Conservation (phyloP, 2,113 vertebrate genomes). For the Protobothrops flavoviridis region DNA sequence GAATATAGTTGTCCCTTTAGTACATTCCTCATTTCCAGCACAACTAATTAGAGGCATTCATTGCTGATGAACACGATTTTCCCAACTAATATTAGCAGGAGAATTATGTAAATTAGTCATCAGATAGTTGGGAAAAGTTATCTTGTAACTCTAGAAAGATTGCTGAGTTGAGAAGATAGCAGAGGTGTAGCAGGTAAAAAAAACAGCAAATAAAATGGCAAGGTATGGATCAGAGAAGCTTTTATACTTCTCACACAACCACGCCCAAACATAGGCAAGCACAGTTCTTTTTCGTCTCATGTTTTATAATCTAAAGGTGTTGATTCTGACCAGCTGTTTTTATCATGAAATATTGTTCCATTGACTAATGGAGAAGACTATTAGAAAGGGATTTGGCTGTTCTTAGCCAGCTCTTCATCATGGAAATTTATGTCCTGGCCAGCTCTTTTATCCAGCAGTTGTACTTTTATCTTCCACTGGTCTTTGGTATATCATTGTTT, state of each 20-base stretch:
- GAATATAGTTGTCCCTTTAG: neutral
- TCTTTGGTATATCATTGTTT: neutral
- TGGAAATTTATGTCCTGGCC: neutral
- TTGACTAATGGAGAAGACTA: neutral
- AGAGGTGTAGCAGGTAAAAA: neutral
- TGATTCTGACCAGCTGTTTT: neutral
- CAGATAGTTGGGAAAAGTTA: neutral
- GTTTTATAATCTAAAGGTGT: neutral
- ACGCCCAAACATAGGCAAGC: neutral
- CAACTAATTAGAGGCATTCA: neutral
- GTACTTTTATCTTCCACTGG: neutral
- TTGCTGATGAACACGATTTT: neutral
- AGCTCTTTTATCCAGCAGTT: neutral
- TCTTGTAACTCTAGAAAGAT: neutral
- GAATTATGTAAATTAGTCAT: neutral
- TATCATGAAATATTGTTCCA: neutral
- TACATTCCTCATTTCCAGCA: neutral
- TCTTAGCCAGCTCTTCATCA: neutral
- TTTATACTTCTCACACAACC: neutral
- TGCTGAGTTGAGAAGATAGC: neutral
- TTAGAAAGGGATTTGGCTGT: neutral
- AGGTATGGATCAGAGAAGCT: neutral
- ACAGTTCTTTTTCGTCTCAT: neutral
- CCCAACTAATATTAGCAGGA: neutral
- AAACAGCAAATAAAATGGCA: neutral